Conservation (phyloP, 2,888 invertebrate species). For the Linyphia triangularis region DNA sequence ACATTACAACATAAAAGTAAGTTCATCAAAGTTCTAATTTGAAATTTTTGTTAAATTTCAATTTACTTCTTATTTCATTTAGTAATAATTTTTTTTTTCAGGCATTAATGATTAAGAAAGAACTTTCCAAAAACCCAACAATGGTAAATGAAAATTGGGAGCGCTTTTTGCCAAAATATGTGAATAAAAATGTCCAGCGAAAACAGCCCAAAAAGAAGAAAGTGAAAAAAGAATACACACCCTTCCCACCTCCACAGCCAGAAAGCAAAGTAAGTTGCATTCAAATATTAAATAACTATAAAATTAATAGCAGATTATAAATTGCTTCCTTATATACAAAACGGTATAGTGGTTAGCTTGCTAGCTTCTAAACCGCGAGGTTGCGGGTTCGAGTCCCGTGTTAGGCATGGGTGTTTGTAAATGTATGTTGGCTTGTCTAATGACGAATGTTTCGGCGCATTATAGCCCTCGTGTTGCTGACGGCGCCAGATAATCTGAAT, state of each 20-base stretch:
- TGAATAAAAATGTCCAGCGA: constrained; percentile 90
- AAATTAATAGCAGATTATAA: too few relatives aligned
- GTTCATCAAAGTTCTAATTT: not conserved
- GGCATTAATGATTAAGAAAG: constrained; percentile 97
- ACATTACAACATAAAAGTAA: constrained; percentile 91
- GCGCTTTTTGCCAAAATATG: constrained; percentile 96
- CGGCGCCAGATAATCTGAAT: too few relatives aligned
- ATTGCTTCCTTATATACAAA: too few relatives aligned
- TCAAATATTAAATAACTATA: not conserved
- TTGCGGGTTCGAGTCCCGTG: too few relatives aligned
- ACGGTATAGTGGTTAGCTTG: too few relatives aligned
- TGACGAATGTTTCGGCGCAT: too few relatives aligned
- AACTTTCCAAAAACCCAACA: constrained; percentile 94
- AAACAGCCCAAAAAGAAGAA: constrained; percentile 93
- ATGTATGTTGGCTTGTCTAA: too few relatives aligned
- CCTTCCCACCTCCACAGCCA: constrained; percentile 96
- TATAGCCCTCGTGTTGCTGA: too few relatives aligned
- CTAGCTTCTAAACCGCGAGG: too few relatives aligned
- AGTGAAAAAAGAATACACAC: constrained; percentile 96
- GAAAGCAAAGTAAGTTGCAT: constrained; percentile 87
- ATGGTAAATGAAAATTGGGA: constrained; percentile 97
- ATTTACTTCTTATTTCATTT: not conserved
- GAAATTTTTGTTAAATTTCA: not conserved
- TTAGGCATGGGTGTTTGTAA: too few relatives aligned
- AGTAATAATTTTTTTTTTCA: constrained; percentile 81